phyloP scores from a whole-genome alignment of 2,888 invertebrate genomes.

The Mayetiola destructor region DNA sequence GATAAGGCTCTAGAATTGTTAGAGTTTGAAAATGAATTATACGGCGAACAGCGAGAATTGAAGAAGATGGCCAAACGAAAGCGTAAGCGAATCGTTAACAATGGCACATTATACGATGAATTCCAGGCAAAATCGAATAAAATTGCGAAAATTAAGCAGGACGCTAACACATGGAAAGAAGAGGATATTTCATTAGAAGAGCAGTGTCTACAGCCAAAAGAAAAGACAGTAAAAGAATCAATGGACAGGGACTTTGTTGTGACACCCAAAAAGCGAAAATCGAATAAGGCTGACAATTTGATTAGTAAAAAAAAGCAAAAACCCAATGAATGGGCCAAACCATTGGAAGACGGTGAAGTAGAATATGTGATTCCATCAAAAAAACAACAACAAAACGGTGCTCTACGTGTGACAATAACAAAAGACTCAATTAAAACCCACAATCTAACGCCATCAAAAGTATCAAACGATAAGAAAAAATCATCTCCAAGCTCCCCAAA shows the following conservation, averaged over 20 bases:
- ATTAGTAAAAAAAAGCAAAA: conserved; percentile 17
- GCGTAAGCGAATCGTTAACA: conserved; percentile 28
- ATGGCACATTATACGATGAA: conserved; percentile 26
- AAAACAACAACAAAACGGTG: conserved; percentile 25
- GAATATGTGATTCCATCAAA: conserved; percentile 30
- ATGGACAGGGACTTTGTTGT: conserved; percentile 18
- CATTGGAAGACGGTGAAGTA: conserved; percentile 34
- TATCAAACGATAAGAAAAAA: no score
- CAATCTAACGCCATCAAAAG: conserved; percentile 17
- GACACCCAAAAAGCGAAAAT: conserved; percentile 24
- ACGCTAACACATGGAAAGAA: conserved; percentile 28
- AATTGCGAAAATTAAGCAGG: not conserved
- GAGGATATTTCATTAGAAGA: conserved; percentile 27
- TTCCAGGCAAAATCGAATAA: conserved; percentile 4
- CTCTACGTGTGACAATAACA: not conserved
- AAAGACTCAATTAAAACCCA: not conserved
- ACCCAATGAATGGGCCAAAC: conserved; percentile 33
- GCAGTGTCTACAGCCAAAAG: no score
- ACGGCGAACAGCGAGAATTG: conserved; percentile 27
- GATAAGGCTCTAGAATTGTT: conserved; percentile 34
- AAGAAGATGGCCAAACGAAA: conserved; percentile 37
- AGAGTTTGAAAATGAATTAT: conserved; percentile 39
- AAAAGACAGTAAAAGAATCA: not conserved
- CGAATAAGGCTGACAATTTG: conserved; percentile 21
- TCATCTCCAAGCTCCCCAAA: no score